phyloP scores from a whole-genome alignment of 2,888 invertebrate species.

The Deilephila porcellus region DNA sequence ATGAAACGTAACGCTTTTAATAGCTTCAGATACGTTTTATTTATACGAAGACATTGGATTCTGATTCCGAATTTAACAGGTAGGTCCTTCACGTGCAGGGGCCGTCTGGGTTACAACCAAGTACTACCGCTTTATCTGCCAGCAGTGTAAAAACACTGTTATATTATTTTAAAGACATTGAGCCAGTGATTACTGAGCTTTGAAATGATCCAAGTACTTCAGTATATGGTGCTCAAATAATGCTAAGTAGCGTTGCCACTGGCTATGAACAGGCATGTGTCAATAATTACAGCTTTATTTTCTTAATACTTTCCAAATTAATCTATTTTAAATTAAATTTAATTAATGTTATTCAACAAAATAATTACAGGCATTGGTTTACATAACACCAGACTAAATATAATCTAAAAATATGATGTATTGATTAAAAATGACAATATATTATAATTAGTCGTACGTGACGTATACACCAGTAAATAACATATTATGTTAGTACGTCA shows the following conservation, averaged over 20 bases:
- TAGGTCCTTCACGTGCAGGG: constrained; percentile 3
- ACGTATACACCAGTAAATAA: too few species aligned
- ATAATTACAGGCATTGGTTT: background rate
- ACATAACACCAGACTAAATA: background rate
- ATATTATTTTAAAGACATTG: too few species aligned
- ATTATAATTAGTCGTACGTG: background rate
- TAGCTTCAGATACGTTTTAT: constrained; percentile 19
- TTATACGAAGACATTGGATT: constrained; percentile 23
- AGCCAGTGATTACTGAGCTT: too few species aligned
- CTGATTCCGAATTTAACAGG: background rate
- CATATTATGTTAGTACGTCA: background rate
- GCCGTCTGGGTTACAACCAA: background rate
- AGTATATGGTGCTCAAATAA: too few species aligned
- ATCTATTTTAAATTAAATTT: too few species aligned
- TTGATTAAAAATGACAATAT: background rate
- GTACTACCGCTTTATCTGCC: background rate
- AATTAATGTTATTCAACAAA: background rate
- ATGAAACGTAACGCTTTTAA: constrained; percentile 24
- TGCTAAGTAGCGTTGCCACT: too few species aligned
- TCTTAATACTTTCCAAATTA: too few species aligned
- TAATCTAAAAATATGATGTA: background rate
- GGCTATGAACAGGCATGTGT: too few species aligned
- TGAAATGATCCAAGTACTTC: too few species aligned
- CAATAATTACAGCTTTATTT: too few species aligned
- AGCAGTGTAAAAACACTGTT: too few species aligned